Conservation (phyloP, 2,888 invertebrate genomes). For the Saturnia japonica region DNA sequence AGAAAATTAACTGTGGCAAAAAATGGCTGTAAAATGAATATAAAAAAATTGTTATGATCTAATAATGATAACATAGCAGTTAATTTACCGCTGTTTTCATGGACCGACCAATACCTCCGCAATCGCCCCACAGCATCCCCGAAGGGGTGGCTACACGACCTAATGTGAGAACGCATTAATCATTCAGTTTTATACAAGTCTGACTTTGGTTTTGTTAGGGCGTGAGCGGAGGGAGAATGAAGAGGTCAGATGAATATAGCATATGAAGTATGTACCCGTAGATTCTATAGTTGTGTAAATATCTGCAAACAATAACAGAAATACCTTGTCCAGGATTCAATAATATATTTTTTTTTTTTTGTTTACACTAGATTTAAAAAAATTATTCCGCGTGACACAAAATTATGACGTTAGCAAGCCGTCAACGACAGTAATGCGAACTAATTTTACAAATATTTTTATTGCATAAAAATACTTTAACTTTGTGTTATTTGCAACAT, state of each 20-base stretch:
- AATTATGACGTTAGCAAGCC: no score
- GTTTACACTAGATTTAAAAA: neutral
- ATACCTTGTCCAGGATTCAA: neutral
- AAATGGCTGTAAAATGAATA: no score
- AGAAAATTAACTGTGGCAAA: no score
- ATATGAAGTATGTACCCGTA: neutral
- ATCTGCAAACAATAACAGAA: neutral
- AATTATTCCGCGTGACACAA: no score
- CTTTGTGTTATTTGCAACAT: no score
- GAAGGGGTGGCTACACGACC: constrained; percentile 49
- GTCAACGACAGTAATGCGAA: no score
- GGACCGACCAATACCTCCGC: constrained; percentile 38
- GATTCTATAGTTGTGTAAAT: neutral
- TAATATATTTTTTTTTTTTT: neutral
- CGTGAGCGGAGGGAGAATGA: constrained; percentile 35
- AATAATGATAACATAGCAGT: no score
- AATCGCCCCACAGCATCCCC: constrained; percentile 36
- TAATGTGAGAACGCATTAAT: constrained; percentile 75
- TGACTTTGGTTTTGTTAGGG: constrained; percentile 63
- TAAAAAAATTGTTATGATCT: no score
- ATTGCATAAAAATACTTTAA: no score
- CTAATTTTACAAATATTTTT: no score
- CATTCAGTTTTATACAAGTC: constrained; percentile 70
- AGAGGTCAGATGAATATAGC: neutral
- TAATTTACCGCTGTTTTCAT: constrained; percentile 27